Conservation (phyloP, 2,797 vertebrate genomes). For the Sphaeramia orbicularis region DNA sequence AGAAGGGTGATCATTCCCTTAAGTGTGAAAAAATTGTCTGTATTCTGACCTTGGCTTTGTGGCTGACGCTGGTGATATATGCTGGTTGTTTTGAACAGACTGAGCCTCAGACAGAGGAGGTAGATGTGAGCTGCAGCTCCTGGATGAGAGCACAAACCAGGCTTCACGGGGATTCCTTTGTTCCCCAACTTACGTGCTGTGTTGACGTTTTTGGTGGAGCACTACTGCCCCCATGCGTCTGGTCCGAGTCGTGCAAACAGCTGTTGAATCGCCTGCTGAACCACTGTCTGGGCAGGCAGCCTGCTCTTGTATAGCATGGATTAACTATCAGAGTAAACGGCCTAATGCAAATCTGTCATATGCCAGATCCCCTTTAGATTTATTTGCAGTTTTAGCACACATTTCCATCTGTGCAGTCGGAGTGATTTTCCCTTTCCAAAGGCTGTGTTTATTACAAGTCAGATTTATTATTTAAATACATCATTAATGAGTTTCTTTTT, state of each 20-base stretch:
- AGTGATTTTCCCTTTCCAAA: not conserved
- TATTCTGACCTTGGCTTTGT: not conserved
- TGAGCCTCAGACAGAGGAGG: slow-evolving; percentile 12
- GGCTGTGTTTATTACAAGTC: slow-evolving; percentile 9
- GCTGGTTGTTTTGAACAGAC: not conserved
- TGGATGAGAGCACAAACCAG: slow-evolving; percentile 41
- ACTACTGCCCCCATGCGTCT: slow-evolving; percentile 74
- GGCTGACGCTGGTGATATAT: not conserved
- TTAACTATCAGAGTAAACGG: slow-evolving; percentile 41
- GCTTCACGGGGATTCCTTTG: slow-evolving; percentile 82
- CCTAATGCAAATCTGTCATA: slow-evolving; percentile 43
- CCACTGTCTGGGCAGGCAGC: slow-evolving; percentile 41
- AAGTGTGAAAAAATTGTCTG: no score
- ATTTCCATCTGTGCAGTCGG: not conserved
- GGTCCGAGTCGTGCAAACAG: slow-evolving; percentile 37
- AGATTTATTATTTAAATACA: not conserved
- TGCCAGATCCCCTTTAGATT: slow-evolving; percentile 18
- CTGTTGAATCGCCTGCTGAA: slow-evolving; percentile 41
- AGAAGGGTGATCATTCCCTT: not conserved
- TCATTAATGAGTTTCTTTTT: slow-evolving; percentile 34
- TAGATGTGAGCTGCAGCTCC: slow-evolving; percentile 31
- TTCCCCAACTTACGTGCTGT: slow-evolving; percentile 57
- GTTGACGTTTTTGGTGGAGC: slow-evolving; percentile 40
- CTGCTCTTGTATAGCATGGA: slow-evolving; percentile 40
- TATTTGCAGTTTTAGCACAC: slow-evolving; percentile 24